These are phyloP conservation scores for Apis laboriosa DNA, from an alignment of 1,140 invertebrate species.

Conservation along the genomic window DNA sequence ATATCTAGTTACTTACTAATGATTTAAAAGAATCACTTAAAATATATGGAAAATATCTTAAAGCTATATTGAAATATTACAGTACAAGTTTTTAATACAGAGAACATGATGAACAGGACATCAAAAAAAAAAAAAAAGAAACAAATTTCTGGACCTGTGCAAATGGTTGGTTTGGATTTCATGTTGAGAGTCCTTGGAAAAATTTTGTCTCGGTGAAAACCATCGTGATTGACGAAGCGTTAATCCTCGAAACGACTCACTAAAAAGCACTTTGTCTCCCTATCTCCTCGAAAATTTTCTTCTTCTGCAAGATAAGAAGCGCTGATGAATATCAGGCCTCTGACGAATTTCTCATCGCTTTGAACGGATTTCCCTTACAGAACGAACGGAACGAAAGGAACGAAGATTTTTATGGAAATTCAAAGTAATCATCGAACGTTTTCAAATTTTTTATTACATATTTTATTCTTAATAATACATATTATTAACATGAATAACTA, in stretches of 20 bases:
- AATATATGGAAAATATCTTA: no score
- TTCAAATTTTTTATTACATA: background rate
- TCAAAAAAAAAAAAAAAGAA: background rate
- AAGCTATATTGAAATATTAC: background rate
- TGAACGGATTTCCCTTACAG: constrained; percentile 31
- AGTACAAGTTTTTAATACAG: background rate
- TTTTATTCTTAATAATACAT: background rate
- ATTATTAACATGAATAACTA: no score
- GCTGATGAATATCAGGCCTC: constrained; percentile 37
- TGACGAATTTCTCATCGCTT: constrained; percentile 36
- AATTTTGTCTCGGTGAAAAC: constrained; percentile 63
- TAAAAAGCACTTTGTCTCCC: constrained; percentile 71
- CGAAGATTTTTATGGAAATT: background rate
- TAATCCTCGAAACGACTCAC: constrained; percentile 70
- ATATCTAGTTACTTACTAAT: background rate
- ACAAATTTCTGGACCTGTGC: background rate
- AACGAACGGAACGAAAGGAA: background rate
- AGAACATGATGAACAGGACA: background rate
- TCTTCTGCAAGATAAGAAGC: constrained; percentile 34
- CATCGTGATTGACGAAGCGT: constrained; percentile 67
- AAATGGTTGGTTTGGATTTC: constrained; percentile 45
- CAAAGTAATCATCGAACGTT: background rate
- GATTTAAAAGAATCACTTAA: background rate
- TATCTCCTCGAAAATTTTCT: constrained; percentile 50
- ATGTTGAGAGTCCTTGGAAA: constrained; percentile 63